Conservation (phyloP, 1,140 invertebrate species). For the Vanessa atalanta region DNA sequence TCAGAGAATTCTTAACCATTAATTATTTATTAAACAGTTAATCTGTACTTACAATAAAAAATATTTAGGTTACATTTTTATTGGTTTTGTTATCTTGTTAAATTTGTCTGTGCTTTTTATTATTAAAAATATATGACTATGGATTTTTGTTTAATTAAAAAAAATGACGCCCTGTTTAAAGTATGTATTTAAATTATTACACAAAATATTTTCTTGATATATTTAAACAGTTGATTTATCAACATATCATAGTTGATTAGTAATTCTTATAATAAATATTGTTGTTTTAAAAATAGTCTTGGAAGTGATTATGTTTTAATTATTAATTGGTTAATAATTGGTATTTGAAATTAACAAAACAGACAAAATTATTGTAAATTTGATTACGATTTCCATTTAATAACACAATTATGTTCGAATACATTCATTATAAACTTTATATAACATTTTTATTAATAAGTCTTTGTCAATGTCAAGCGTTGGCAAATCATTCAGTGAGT, state of each 20-base stretch:
- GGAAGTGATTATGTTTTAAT: neutral
- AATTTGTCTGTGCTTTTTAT: no score
- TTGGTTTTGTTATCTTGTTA: no score
- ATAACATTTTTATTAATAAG: no score
- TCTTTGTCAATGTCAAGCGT: no score
- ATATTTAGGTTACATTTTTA: no score
- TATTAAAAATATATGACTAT: no score
- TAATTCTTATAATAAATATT: neutral
- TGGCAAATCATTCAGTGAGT: no score
- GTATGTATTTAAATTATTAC: no score
- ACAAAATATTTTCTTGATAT: no score
- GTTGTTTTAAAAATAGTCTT: neutral
- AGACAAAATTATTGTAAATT: neutral
- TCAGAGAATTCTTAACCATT: constrained; percentile 8
- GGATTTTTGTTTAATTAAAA: no score
- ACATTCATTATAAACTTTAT: neutral
- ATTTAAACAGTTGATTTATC: neutral
- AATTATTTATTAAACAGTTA: neutral
- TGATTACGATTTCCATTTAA: neutral
- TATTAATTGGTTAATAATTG: neutral
- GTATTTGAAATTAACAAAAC: constrained; percentile 6
- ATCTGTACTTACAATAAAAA: neutral
- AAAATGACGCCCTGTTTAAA: no score
- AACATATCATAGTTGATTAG: neutral
- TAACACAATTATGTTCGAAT: neutral